Base-by-base conservation (phyloP, 2,888 invertebrate genomes). In the Scrobipalpa atriplicella region DNA sequence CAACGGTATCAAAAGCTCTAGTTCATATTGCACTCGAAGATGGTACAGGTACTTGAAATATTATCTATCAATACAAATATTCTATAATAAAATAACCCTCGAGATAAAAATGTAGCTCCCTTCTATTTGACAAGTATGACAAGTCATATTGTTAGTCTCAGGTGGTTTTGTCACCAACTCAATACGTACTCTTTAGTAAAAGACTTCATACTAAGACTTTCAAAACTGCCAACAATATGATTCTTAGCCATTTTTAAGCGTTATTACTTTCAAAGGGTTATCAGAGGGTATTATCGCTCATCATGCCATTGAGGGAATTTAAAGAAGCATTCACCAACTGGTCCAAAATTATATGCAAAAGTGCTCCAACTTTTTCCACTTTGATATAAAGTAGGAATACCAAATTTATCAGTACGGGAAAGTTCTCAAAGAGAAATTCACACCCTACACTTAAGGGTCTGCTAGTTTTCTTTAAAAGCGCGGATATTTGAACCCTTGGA, bases 401-500 rank as follows among this genome's bases (percentile, higher is more conserved):
- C 41, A 41, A 68, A 66, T 71, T 69, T 73, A 62, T 68, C 60
- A 77, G 69, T 72, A 68, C 71, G 68, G 61, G 66, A 70, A 75
- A 71, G 67, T 78, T 74, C 78, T 79, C 85, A 86, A 87, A 89
- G 85, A 82, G 84, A 82, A 82, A 82, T 87, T 86, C 82, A 85
- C 90, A 88, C 91, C 89, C 86, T 73, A 73, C 79, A 74, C 77
- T 78, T 76, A 76, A 82, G 86, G 89, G 89, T 85, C 80, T 84
- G 78, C 80, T 81, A 84, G 86, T 81, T 88, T 85, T 86, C 87
- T 87, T 89, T 87, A 87, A 89, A 89, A 86, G 85, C 80, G 80
- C 80, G 83, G 85, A 85, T 82, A 86, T 84, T 83, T 80, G 84
- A 87, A 81, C 88, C 87, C 84, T 80, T 81, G 84, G 82, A 87